phyloP scores from a whole-genome alignment of 2,797 vertebrate genomes.

The Myotis vivesi region DNA sequence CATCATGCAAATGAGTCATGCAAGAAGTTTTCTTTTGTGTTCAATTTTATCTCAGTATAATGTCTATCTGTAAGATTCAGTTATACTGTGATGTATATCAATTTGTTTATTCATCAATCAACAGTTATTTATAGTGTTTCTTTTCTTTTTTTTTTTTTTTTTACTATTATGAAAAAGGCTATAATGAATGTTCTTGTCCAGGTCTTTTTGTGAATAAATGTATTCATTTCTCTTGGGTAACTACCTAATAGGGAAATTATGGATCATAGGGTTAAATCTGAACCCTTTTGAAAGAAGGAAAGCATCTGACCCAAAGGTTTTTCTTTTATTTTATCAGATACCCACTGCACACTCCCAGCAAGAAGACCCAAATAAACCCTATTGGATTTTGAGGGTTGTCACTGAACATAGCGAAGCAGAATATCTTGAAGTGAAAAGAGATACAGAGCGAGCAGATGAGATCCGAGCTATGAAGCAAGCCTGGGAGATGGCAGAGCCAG shows the following conservation, averaged over 20 bases:
- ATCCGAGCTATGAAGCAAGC: slow-evolving; percentile 91
- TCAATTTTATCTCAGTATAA: background rate
- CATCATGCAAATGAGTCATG: background rate
- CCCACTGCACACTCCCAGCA: slow-evolving; percentile 65
- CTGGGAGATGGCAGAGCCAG: slow-evolving; percentile 91
- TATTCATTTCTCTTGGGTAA: background rate
- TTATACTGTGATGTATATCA: background rate
- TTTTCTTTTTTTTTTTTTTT: background rate
- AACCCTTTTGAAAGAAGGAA: background rate
- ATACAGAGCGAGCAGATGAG: slow-evolving; percentile 89
- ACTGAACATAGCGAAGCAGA: slow-evolving; percentile 85
- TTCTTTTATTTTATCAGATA: background rate
- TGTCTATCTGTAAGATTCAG: background rate
- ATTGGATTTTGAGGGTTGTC: slow-evolving; percentile 90
- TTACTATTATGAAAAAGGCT: background rate
- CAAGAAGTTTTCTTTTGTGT: background rate
- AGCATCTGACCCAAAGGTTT: background rate
- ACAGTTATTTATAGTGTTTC: background rate
- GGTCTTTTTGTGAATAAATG: background rate
- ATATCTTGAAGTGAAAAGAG: slow-evolving; percentile 87
- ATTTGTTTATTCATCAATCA: background rate
- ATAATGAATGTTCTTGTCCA: background rate
- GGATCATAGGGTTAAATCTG: background rate
- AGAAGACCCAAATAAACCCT: slow-evolving; percentile 84
- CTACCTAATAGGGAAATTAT: background rate